Conservation (phyloP, 2,797 vertebrate genomes). For the Naso thynnoides region DNA sequence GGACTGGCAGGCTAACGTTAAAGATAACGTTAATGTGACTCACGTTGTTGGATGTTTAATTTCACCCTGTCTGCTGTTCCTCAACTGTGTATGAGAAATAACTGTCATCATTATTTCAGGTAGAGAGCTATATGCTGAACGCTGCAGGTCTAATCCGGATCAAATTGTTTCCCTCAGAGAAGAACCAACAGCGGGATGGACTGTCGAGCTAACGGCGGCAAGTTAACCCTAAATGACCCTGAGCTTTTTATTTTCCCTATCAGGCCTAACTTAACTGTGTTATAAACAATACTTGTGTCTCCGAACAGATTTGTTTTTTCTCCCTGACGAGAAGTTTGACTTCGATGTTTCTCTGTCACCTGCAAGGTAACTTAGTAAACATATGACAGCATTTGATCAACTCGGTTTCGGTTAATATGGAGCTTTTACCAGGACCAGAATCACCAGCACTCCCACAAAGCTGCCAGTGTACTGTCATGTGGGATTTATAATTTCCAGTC, state of each 20-base stretch:
- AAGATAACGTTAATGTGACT: conserved; percentile 20
- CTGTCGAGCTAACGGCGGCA: conserved; percentile 53
- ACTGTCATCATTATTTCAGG: neutral
- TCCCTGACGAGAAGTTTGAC: conserved; percentile 87
- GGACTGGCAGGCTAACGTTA: conserved; percentile 29
- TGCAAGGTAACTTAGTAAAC: conserved; percentile 80
- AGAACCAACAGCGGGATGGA: conserved; percentile 58
- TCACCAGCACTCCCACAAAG: neutral
- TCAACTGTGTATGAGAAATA: accelerated
- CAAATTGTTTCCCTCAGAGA: neutral
- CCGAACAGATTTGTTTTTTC: conserved; percentile 58
- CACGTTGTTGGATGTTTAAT: too few species aligned
- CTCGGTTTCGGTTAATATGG: neutral
- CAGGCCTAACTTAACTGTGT: neutral
- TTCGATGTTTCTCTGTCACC: conserved; percentile 86
- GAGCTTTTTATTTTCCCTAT: too few species aligned
- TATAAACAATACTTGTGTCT: neutral
- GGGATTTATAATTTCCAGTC: neutral
- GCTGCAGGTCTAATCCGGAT: conserved; percentile 30
- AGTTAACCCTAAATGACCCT: neutral
- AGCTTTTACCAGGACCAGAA: neutral
- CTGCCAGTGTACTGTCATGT: neutral
- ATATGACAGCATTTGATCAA: neutral
- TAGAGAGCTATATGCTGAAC: neutral
- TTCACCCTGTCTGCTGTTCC: neutral